Conservation (phyloP, 2,797 vertebrate species). For the Microtus agrestis region DNA sequence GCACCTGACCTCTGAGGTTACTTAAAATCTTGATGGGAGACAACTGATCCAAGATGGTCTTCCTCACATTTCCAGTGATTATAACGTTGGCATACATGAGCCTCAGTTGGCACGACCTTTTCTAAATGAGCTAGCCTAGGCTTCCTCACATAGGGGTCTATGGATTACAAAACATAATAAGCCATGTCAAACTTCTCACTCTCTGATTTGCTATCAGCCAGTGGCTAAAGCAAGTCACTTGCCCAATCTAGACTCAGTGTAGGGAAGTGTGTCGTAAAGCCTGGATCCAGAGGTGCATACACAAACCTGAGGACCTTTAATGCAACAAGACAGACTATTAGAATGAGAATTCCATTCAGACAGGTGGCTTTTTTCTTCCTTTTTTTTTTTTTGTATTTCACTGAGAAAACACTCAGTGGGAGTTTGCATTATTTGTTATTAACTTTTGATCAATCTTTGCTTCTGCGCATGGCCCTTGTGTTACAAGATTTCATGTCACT, state of each 20-base stretch:
- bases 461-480: background rate
- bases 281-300: background rate
- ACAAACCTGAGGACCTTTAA: background rate
- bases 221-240: background rate
- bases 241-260: background rate
- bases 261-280: background rate
- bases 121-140: background rate
- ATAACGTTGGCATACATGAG: background rate
- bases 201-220: background rate
- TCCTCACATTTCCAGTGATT: background rate
- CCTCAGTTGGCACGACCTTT: background rate
- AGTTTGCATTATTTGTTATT: background rate
- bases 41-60: background rate
- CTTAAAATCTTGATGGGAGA: background rate
- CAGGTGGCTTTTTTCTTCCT: background rate
- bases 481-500: background rate
- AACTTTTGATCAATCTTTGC: background rate
- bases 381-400: background rate
- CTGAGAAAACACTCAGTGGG: background rate
- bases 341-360: background rate
- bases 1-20: slow-evolving; percentile 1
- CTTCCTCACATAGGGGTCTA: background rate
- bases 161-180: background rate
- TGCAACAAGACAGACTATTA: background rate
- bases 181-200: background rate